These are phyloP conservation scores for Vandiemenella viatica DNA, from an alignment of 2,888 invertebrate genomes.

Conservation along the genomic window DNA sequence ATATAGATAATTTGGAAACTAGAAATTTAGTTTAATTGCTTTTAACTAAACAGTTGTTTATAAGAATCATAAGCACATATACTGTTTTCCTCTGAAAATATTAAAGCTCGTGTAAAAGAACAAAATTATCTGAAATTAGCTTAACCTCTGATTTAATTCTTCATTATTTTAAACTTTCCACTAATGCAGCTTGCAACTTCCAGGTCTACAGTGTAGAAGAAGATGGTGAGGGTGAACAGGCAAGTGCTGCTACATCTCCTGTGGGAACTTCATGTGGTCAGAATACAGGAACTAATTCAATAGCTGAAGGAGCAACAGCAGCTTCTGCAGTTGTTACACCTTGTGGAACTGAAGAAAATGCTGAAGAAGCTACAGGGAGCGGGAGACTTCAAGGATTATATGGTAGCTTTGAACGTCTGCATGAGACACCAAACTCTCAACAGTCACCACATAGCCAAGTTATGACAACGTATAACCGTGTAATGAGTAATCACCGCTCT, in stretches of 20 bases:
- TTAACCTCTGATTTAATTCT: too few relatives aligned
- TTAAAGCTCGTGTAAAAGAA: too few relatives aligned
- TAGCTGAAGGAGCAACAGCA: neutral
- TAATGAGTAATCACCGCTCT: slow-evolving; percentile 80
- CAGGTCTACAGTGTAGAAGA: slow-evolving; percentile 67
- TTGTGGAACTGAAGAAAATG: slow-evolving; percentile 73
- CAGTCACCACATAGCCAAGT: neutral
- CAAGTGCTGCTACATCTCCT: slow-evolving; percentile 19
- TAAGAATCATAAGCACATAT: too few relatives aligned
- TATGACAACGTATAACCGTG: slow-evolving; percentile 65
- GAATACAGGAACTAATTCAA: neutral
- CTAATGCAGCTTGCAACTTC: neutral
- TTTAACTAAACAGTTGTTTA: too few relatives aligned
- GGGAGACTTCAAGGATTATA: slow-evolving; percentile 28
- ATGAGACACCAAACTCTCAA: slow-evolving; percentile 13
- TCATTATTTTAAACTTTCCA: too few relatives aligned
- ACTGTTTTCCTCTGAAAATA: too few relatives aligned
- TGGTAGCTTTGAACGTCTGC: slow-evolving; percentile 32
- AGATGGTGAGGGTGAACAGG: slow-evolving; percentile 51
- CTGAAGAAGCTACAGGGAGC: slow-evolving; percentile 40
- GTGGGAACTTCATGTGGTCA: neutral
- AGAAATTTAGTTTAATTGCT: too few relatives aligned
- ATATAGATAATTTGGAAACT: too few relatives aligned
- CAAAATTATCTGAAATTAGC: too few relatives aligned
- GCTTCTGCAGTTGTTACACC: neutral